Base-by-base conservation (phyloP, 2,797 vertebrate genomes). In the Huso huso region DNA sequence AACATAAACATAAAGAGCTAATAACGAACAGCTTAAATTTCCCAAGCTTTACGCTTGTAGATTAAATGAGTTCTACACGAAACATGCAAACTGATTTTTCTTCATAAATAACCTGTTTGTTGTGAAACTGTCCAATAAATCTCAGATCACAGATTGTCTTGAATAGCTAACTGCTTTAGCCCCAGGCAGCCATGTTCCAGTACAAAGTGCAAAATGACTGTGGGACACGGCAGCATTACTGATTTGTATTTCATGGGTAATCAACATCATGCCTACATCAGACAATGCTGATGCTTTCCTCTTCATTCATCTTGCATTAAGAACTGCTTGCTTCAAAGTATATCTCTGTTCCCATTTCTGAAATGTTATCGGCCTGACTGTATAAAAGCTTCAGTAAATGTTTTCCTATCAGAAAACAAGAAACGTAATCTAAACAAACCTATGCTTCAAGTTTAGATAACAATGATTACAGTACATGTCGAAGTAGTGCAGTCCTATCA, bases 351-450 rank as follows among this genome's bases (percentile, higher is more conserved):
- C 70, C 72, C 67, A 67, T 52, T 68, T 62, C 1, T 6, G 57
- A 63, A 70, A 77, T 81, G 76, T 77, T 75, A 79, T 79, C 78
- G 72, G 70, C 55, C 52, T 71, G 68, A 77, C 23, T 37, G 2
- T 37, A 37, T 37, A 37, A 37, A 37, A 37, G 23, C 23, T 37
- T 2, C 23, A 37, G 23, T 37, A 37, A 37, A 37, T 37, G 23
- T 37, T 37, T 37, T 37, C 23, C 23, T 37, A 37, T 37, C 23
- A 37, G 23, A 37, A 37, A 37, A 37, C 37, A 11, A 58, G 10
- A n/a, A 10, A 13, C 12, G 1, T 37, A 58, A 58, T 58, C 55
- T 8, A 11, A 58, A 10, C 55, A 58, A 58, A 58, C 55, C 55
- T 37, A 37, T n/a, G 55, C 55, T 13, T 58, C 55, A 58, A 12